Evolutionary conservation across 2,888 invertebrate genomes (phyloP), one percentile per base, ranked within the genome.

Genomic region (Pandemis corylana): DNA sequence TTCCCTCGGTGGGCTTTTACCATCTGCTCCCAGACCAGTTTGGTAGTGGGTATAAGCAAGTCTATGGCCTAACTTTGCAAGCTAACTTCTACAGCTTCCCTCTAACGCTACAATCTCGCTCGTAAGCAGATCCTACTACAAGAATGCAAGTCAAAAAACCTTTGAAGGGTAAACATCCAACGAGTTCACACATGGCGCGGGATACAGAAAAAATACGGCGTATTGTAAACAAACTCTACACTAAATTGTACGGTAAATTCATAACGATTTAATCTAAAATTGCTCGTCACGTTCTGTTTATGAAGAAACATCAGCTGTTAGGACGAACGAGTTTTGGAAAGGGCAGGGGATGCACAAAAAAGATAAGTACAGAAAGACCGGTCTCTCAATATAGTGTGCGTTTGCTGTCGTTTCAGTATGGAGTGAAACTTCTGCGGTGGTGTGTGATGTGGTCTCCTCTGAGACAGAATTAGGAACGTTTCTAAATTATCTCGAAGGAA

Each of bases 271-370:
- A 44, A 28, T 13, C 65, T 75, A 49, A 61, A 63, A 28, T 42
- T 5, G 64, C 44, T 62, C 56, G 65, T 65, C 72, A 9, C 0
- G 9, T 28, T n/a, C 4, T 80, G 80, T 81, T 82, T 81, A 78
- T 79, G 83, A 83, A 82, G 83, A 80, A 82, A 81, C 80, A 86
- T 87, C 86, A 85, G 86, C 87, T 85, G 86, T 85, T 86, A 49
- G 41, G 3, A 41, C 80, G 80, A 80, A 74, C 76, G 71, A 76
- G 79, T 80, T 78, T 79, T 59, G 78, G 75, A 80, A 83, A 82
- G 85, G 83, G 82, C 81, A 79, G 68, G 76, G 81, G 83, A 83
- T 83, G 81, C 81, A 81, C 80, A 79, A 78, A 77, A 77, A 79
- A 80, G 80, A 83, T 83, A 81, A 80, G 80, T 78, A 80, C 81